phyloP scores from a whole-genome alignment of 2,888 invertebrate genomes.

The Parelbella ahira region DNA sequence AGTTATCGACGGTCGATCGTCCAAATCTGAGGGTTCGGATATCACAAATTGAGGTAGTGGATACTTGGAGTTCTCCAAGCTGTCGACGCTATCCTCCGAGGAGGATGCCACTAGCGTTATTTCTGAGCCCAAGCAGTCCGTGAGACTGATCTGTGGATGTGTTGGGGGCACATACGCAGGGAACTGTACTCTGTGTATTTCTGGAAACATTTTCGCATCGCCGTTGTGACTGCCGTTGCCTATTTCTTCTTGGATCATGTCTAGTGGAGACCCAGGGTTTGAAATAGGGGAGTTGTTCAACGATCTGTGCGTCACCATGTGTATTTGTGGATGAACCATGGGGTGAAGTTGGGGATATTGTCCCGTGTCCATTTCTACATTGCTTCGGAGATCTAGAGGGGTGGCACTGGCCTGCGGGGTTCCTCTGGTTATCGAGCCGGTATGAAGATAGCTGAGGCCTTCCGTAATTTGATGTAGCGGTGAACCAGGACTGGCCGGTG shows the following conservation, averaged over 20 bases:
- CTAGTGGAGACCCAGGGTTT: constrained; percentile 84
- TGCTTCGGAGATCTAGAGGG: constrained; percentile 76
- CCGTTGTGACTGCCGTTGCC: constrained; percentile 67
- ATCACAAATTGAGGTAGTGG: constrained; percentile 84
- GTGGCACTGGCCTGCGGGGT: constrained; percentile 83
- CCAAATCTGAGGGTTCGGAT: constrained; percentile 84
- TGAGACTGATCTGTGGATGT: constrained; percentile 94
- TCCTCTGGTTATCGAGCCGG: constrained; percentile 85
- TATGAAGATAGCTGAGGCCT: constrained; percentile 87
- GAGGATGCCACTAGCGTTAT: constrained; percentile 89
- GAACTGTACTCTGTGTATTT: constrained; percentile 50
- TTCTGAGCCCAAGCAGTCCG: constrained; percentile 93
- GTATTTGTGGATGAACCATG: constrained; percentile 67
- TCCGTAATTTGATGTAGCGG: constrained; percentile 84
- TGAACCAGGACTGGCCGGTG: constrained; percentile 52
- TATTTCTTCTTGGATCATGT: constrained; percentile 87
- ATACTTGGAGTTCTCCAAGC: constrained; percentile 79
- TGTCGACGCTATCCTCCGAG: constrained; percentile 86
- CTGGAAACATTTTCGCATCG: constrained; percentile 38
- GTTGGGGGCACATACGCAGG: constrained; percentile 43
- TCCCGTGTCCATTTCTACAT: constrained; percentile 75
- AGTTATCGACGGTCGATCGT: constrained; percentile 89
- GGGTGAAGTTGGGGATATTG: constrained; percentile 60
- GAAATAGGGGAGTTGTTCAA: constrained; percentile 83
- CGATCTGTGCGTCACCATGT: constrained; percentile 74